Evolutionary conservation across 2,888 invertebrate species (phyloP), one percentile per base, ranked within the genome.

Genomic region (Amiota communis): DNA sequence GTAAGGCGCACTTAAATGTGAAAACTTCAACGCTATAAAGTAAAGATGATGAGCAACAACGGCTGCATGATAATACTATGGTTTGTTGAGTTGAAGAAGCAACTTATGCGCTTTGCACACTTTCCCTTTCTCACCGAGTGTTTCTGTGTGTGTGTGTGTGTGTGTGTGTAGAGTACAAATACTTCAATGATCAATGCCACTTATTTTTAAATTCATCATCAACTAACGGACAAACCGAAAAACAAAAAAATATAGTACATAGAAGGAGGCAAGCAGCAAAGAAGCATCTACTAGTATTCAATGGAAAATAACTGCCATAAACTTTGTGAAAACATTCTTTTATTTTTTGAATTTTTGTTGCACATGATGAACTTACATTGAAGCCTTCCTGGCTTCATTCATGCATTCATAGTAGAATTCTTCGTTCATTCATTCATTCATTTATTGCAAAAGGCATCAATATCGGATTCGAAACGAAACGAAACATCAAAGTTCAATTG

Each of bases 401-500:
- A 15, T 56, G 56, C 15, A n/a, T 15, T 17, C 8, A 11, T 10
- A 59, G 23, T 59, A 23, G 11, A 59, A 59, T 59, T 6, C 36
- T 6, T 36, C 36, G 36, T 36, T 36, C 36, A 36, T 36, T 23
- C 23, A 23, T 23, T 23, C 23, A 23, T 23, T 36, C 36, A 36
- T 36, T 36, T 36, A 36, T 36, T 0, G 36, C 36, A 36, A 36
- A 36, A 36, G 6, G 6, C 36, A 36, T 36, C 36, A 36, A 36
- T 36, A 36, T 36, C 36, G 6, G 36, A 36, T 36, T 6, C 8
- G 36, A 63, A 36, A n/a, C 9, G 23, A 63, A 23, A 20, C 63
- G 46, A 36, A 36, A 63, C 63, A 36, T 63, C 63, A 63, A 46
- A 63, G 63, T 63, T 36, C 63, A 63, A 63, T 63, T 63, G 63